phyloP scores from a whole-genome alignment of 2,888 invertebrate genomes.

The Ichneumoninae sp. region DNA sequence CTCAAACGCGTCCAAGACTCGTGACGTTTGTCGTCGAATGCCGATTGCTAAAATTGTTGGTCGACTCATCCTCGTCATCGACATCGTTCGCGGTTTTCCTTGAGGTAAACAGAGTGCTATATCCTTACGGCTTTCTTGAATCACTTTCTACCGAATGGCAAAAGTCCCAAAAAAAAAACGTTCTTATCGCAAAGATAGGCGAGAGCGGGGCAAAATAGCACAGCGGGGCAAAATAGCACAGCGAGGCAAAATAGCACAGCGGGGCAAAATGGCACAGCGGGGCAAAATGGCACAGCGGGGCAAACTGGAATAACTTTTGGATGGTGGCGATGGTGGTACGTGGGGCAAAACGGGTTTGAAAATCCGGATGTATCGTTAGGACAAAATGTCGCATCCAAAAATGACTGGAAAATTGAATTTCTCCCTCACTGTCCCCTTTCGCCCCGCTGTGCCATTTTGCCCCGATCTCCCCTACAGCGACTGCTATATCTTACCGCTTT shows the following conservation, averaged over 20 bases:
- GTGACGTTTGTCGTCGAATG: constrained; percentile 52
- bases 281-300: no score
- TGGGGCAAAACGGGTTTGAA: no score
- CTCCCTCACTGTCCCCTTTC: no score
- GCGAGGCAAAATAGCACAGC: background rate
- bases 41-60: constrained; percentile 43
- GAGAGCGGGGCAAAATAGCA: background rate
- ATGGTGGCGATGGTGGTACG: no score
- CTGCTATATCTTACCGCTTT: no score
- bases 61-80: constrained; percentile 23
- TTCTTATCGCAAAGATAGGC: background rate
- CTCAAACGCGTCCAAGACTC: constrained; percentile 35
- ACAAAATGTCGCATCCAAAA: no score
- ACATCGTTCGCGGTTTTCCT: constrained; percentile 20
- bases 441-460: no score
- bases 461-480: no score
- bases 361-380: no score
- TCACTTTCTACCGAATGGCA: background rate
- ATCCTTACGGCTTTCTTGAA: background rate
- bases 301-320: background rate
- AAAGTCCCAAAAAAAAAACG: background rate
- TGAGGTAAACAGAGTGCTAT: background rate
- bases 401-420: no score
- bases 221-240: background rate
- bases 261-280: background rate